Percentiles rank a stretch among this genome's conserved stretches.
These are phyloP conservation scores for Vireo altiloquus DNA, from an alignment of 2,113 vertebrate genomes.

Conservation along the genomic window DNA sequence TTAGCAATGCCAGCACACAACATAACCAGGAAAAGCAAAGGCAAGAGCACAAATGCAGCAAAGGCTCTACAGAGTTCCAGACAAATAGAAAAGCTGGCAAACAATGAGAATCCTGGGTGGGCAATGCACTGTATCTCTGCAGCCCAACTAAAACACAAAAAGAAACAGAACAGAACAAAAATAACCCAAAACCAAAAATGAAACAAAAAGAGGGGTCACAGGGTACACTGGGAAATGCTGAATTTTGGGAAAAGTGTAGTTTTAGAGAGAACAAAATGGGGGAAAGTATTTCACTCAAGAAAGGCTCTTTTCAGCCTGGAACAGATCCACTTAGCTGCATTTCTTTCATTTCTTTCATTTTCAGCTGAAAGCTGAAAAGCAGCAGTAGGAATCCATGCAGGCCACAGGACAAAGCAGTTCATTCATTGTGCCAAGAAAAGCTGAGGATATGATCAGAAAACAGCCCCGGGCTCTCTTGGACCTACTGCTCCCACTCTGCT, in stretches of 20 bases:
- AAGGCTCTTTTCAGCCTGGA: conserved; percentile 26
- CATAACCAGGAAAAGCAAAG: neutral
- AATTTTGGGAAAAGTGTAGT: neutral
- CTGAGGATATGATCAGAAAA: conserved; percentile 22
- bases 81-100: neutral
- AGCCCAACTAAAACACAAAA: neutral
- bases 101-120: neutral
- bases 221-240: neutral
- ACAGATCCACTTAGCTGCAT: conserved; percentile 5
- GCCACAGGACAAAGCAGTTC: conserved; percentile 27
- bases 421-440: conserved; percentile 30
- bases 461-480: neutral
- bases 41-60: neutral
- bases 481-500: conserved; percentile 19
- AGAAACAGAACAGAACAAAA: neutral
- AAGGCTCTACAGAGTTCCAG: neutral
- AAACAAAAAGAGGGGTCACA: neutral
- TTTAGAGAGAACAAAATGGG: neutral
- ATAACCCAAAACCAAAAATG: neutral
- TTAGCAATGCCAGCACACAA: neutral
- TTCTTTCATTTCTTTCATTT: conserved; percentile 48
- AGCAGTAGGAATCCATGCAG: conserved; percentile 25
- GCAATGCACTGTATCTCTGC: neutral
- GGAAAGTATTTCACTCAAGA: conserved; percentile 7
- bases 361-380: conserved; percentile 2